Evolutionary conservation across 2,888 invertebrate genomes (phyloP).

Genomic region (Cetonia aurata): DNA sequence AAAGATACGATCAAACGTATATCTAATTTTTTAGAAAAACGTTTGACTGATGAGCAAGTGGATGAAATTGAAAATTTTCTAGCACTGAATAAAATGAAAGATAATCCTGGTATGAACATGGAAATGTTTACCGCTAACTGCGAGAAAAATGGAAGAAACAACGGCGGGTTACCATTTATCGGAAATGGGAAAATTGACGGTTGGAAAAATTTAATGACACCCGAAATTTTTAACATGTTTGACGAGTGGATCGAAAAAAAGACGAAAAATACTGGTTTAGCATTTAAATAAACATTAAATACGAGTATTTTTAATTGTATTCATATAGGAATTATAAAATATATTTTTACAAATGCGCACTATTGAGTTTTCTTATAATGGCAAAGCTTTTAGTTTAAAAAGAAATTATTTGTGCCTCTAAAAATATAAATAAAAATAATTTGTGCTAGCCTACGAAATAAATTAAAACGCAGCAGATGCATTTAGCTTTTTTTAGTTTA

Average conservation of each 20-base stretch:
- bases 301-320: conserved; percentile 33
- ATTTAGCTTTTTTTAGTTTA: too few relatives aligned
- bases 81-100: conserved; percentile 68
- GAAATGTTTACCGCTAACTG: conserved; percentile 57
- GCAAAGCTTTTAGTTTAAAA: not conserved
- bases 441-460: too few relatives aligned
- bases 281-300: conserved; percentile 23
- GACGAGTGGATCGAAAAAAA: conserved; percentile 79
- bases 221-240: conserved; percentile 78
- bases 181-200: conserved; percentile 67
- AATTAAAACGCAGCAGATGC: too few relatives aligned
- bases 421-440: too few relatives aligned
- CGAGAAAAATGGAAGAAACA: conserved; percentile 45
- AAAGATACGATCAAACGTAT: conserved; percentile 72
- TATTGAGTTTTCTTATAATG: too few relatives aligned
- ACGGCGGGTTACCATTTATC: conserved; percentile 59
- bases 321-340: too few relatives aligned
- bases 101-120: conserved; percentile 72
- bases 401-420: too few relatives aligned
- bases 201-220: conserved; percentile 74
- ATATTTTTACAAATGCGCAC: too few relatives aligned
- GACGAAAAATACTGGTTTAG: conserved; percentile 72
- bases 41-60: conserved; percentile 76
- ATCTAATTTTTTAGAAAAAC: conserved; percentile 78
- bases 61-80: conserved; percentile 61